Evolutionary conservation across 2,113 vertebrate genomes (phyloP).

Genomic region (Craseonycteris thonglongyai): DNA sequence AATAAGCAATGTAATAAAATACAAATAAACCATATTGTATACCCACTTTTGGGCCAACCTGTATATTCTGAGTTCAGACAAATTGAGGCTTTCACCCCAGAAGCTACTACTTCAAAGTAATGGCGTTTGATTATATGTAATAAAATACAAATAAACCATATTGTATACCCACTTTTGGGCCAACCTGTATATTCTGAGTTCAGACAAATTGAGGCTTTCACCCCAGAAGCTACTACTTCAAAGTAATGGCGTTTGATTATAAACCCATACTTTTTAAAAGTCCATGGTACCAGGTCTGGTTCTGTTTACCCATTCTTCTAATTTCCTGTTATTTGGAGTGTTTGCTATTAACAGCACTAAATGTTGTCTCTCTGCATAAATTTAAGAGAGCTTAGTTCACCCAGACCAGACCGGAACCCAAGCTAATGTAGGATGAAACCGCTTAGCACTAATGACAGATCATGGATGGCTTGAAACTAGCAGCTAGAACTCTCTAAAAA

Average conservation of each 20-base stretch:
- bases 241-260: background rate
- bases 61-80: background rate
- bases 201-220: background rate
- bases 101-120: background rate
- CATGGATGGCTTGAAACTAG: background rate
- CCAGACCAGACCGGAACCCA: background rate
- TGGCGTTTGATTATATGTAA: background rate
- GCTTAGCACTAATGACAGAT: background rate
- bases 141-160: too few species aligned
- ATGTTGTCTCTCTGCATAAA: background rate
- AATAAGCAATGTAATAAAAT: too few species aligned
- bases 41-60: too few species aligned
- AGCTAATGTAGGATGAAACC: background rate
- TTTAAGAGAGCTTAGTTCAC: background rate
- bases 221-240: background rate
- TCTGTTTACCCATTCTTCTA: background rate
- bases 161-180: too few species aligned
- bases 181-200: background rate
- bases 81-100: background rate
- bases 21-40: too few species aligned
- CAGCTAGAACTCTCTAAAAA: background rate
- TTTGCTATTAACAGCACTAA: background rate
- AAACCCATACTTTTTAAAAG: background rate
- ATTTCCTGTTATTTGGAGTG: background rate
- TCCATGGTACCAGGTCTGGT: background rate